Conservation (phyloP, 2,113 vertebrate species). For the Dissostichus mawsoni region DNA sequence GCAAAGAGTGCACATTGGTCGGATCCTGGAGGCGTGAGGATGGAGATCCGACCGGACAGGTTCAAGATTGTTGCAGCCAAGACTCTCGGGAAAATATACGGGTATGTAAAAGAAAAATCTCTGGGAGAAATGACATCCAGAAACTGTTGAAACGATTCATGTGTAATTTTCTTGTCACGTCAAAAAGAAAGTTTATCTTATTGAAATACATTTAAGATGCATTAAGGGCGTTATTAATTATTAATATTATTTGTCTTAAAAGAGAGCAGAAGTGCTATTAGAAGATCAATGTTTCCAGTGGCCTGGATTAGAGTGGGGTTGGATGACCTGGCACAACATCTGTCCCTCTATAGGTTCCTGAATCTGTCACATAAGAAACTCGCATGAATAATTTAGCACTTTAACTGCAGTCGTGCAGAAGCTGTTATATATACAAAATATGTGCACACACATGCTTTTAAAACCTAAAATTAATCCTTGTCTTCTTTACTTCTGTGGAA, state of each 20-base stretch:
- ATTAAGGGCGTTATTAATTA: neutral
- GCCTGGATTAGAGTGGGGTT: constrained; percentile 27
- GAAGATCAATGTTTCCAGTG: constrained; percentile 39
- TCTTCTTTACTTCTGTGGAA: neutral
- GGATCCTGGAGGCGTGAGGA: constrained; percentile 79
- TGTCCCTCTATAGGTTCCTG: constrained; percentile 32
- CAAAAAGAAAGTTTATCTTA: neutral
- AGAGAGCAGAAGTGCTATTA: constrained; percentile 10
- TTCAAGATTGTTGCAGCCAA: constrained; percentile 81
- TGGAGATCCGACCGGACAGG: constrained; percentile 85
- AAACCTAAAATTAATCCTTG: neutral
- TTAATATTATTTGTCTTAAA: neutral
- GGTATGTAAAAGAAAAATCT: constrained; percentile 70
- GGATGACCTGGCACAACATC: constrained; percentile 56
- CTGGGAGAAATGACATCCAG: neutral
- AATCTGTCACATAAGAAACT: constrained; percentile 9
- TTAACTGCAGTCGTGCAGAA: neutral
- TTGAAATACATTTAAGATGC: neutral
- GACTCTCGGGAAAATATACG: constrained; percentile 84
- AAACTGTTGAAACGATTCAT: neutral
- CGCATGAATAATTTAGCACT: neutral
- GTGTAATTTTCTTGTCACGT: neutral
- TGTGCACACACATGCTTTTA: neutral
- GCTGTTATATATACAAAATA: neutral
- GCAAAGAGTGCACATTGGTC: constrained; percentile 61